Conservation (phyloP, 2,888 invertebrate genomes). For the Pammene fasciana region DNA sequence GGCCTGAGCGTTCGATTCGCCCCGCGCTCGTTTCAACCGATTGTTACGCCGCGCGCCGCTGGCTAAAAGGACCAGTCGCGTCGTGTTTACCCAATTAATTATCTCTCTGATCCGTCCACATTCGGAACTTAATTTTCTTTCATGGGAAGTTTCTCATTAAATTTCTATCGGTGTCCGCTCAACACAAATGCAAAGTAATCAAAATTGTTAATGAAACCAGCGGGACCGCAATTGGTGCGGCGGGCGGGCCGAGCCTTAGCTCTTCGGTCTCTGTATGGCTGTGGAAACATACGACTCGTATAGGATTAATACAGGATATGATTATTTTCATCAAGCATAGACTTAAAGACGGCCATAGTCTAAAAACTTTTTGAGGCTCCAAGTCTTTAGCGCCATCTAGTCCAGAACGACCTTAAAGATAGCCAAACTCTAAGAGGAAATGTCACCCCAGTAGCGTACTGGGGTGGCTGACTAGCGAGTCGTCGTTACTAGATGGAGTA, state of each 20-base stretch:
- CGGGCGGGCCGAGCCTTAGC: constrained; percentile 26
- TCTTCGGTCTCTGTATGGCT: background rate
- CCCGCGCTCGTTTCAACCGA: background rate
- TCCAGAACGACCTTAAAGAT: too few species aligned
- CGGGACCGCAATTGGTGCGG: constrained; percentile 44
- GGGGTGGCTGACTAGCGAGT: too few species aligned
- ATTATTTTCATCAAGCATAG: too few species aligned
- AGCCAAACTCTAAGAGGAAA: too few species aligned
- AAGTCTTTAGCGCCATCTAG: too few species aligned
- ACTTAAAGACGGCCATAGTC: too few species aligned
- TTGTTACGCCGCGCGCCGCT: background rate
- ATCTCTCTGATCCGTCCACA: constrained; percentile 57
- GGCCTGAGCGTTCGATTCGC: too few species aligned
- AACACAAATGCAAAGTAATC: constrained; percentile 76
- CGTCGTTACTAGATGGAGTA: too few species aligned
- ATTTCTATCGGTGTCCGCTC: constrained; percentile 61
- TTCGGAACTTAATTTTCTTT: constrained; percentile 71
- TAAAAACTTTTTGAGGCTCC: too few species aligned
- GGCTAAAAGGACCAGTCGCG: constrained; percentile 6
- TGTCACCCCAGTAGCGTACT: too few species aligned
- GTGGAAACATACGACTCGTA: background rate
- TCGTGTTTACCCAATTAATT: constrained; percentile 70
- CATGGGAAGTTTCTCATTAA: constrained; percentile 66
- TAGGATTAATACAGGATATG: background rate
- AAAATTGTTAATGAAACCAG: constrained; percentile 68